phyloP scores from a whole-genome alignment of 2,888 invertebrate genomes.

The Nephrotoma flavescens region DNA sequence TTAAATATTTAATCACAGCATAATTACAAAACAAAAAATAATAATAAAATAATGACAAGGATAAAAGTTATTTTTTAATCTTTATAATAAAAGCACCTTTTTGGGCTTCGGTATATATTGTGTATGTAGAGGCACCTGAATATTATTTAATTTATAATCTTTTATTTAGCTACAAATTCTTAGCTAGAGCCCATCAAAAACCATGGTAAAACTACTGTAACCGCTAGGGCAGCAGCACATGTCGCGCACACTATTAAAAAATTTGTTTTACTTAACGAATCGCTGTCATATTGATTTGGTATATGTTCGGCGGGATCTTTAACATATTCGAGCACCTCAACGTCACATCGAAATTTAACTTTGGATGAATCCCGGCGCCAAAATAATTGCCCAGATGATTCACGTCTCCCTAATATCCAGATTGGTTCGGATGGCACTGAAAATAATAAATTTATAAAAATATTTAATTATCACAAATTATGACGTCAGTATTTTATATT shows the following conservation, averaged over 20 bases:
- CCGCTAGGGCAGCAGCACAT: slow-evolving; percentile 28
- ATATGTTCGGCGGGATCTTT: slow-evolving; percentile 29
- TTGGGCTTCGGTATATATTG: background rate
- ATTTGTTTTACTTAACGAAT: slow-evolving; percentile 19
- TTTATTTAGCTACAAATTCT: background rate
- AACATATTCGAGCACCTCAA: slow-evolving; percentile 32
- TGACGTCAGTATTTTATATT: background rate
- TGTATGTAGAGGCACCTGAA: background rate
- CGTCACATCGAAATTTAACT: slow-evolving; percentile 34
- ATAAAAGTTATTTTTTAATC: background rate
- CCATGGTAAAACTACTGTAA: slow-evolving; percentile 30
- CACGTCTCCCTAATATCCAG: slow-evolving; percentile 32
- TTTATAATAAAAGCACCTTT: background rate
- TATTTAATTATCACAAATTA: background rate
- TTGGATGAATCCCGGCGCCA: slow-evolving; percentile 32
- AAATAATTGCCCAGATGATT: slow-evolving; percentile 31
- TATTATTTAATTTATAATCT: background rate
- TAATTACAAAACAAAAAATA: background rate
- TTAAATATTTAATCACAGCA: background rate
- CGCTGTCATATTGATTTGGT: slow-evolving; percentile 14
- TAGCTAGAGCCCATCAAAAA: slow-evolving; percentile 18
- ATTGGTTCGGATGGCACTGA: slow-evolving; percentile 28
- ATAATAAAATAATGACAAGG: background rate
- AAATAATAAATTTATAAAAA: slow-evolving; percentile 8
- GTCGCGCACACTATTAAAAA: slow-evolving; percentile 26